A percentile compares a stretch with the other conserved stretches of the same genome.
phyloP scores from a whole-genome alignment of 2,113 vertebrate genomes.

The Halcyon senegalensis region DNA sequence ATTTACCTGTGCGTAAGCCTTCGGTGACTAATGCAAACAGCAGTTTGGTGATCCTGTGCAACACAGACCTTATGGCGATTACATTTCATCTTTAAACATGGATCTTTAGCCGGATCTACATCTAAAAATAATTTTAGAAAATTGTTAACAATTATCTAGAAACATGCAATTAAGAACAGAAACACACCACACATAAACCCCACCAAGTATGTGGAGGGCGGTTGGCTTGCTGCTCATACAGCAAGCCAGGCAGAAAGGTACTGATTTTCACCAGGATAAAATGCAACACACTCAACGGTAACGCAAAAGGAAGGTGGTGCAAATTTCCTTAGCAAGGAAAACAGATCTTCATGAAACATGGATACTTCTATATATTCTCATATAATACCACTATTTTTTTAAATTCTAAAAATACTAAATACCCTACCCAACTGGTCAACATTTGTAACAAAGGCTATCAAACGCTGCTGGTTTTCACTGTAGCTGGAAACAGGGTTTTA shows the following conservation, averaged over 20 bases:
- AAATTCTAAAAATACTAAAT: not conserved
- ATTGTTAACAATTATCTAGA: conserved; percentile 1
- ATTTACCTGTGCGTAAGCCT: conserved; percentile 87
- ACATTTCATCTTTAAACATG: conserved; percentile 95
- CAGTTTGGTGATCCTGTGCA: conserved; percentile 88
- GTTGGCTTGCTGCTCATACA: not conserved
- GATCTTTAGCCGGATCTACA: conserved; percentile 93
- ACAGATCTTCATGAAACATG: not conserved
- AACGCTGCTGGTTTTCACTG: not conserved
- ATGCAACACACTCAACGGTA: not conserved
- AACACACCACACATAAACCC: not conserved
- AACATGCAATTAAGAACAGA: not conserved
- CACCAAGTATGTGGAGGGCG: not conserved
- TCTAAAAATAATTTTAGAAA: conserved; percentile 72
- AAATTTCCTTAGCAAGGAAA: not conserved
- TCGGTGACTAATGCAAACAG: conserved; percentile 90
- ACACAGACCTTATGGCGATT: conserved; percentile 93
- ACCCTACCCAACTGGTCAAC: not conserved
- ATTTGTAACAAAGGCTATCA: not conserved
- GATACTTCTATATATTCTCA: not conserved
- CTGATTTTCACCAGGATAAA: not conserved
- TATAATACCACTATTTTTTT: not conserved
- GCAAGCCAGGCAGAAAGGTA: not conserved
- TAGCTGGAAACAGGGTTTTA: not conserved
- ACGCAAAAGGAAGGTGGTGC: not conserved